Evolutionary conservation across 1,140 invertebrate species (phyloP), one percentile per base, ranked within the genome.

Genomic region (Melitaea cinxia): DNA sequence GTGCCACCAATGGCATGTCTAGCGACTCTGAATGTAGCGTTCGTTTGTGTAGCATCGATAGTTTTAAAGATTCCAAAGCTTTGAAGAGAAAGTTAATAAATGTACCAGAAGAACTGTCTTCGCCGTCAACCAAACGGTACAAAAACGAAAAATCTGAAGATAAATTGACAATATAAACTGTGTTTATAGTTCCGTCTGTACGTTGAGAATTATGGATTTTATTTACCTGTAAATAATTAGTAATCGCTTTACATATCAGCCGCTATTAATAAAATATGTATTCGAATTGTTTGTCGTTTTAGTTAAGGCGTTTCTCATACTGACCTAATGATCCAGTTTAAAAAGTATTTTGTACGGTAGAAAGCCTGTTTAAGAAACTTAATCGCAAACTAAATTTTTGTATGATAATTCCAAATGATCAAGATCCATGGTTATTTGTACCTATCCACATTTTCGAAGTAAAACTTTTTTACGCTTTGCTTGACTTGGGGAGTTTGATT

Each of bases 1-100:
- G 73, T 10, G 87, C 87, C 0, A 89, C 84, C 0, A 82, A 77
- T 54, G 76, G 75, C 4, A 45, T 87, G 1, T 83, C 82, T 0
- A 88, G 85, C 42, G 86, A 89, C 19, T 82, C 79, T 0, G 83
- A 85, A n/a, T 65, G 68, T 9, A 78, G 73, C 15, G 70, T 76
- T 42, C 26, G 77, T 30, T 35, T 78, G 0, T 64, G 76, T 58
- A 61, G 76, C 57, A 56, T 78, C 1, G 82, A 83, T 0, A 63
- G 65, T 14, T 70, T 68, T 6, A 77, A 72, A 58, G 62, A 75
- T 52, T 37, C 64, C 47, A 21, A 59, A 62, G 30, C 28, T 30
- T 30, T 53, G 12, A 61, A 63, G 15, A 53, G 66, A 37, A 45
- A 49, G 53, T 14, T 54, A 57, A 47, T 10, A 2, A 24, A 47